A percentile compares a stretch with the other conserved stretches of the same genome.
phyloP scores from a whole-genome alignment of 2,797 vertebrate species.

The Oreortyx pictus region DNA sequence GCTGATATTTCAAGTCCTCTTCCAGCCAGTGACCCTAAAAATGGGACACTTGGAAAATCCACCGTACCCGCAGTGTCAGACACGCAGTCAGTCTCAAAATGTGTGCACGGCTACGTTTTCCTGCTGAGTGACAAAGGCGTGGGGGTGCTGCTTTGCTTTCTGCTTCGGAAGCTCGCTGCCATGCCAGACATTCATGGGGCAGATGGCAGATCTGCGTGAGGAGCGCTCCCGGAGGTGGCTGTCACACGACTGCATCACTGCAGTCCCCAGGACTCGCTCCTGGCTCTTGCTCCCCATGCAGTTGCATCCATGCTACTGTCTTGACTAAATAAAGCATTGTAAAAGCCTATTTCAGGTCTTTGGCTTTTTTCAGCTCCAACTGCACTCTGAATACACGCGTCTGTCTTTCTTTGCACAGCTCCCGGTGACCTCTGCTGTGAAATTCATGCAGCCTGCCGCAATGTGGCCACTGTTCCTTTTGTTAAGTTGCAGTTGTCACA shows the following conservation, averaged over 20 bases:
- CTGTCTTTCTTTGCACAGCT: neutral
- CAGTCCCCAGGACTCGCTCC: neutral
- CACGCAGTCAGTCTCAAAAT: neutral
- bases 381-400: neutral
- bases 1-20: neutral
- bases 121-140: neutral
- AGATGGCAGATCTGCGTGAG: neutral
- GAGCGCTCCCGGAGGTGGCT: neutral
- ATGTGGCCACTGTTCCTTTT: too few relatives aligned
- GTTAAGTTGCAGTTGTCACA: neutral
- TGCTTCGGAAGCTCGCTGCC: neutral
- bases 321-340: neutral
- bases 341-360: neutral
- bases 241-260: too few relatives aligned
- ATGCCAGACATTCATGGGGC: neutral
- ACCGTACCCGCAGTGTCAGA: rapidly evolving
- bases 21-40: neutral
- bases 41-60: neutral
- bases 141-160: neutral
- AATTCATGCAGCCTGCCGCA: neutral
- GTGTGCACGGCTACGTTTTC: neutral
- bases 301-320: neutral
- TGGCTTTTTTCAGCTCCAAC: neutral
- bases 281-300: neutral
- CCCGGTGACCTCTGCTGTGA: neutral